Base-by-base conservation (phyloP, 1,140 invertebrate genomes). In the Idris sp. region DNA sequence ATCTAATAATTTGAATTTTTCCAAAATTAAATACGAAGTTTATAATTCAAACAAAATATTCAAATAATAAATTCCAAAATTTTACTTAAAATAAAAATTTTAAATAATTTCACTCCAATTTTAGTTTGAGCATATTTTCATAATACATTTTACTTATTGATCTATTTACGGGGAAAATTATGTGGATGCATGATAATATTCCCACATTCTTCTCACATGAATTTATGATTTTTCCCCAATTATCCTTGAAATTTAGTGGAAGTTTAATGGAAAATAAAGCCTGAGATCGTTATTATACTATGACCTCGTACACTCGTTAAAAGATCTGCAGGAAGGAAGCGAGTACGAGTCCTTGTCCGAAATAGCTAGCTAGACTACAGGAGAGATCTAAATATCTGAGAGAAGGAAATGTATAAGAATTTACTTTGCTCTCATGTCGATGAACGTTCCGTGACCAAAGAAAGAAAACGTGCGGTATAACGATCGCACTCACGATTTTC, bases 271-370 rank as follows among this genome's bases (percentile, higher is more conserved):
- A 38, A 30, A 35, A 49, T 19, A 62, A 62, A 67, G 35, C 54
- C 40, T 56, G n/a, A n/a, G n/a, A n/a, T n/a, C n/a, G n/a, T n/a
- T n/a, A 75, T 78, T 68, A 67, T 74, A 80, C 53, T 46, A 26
- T 46, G 74, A 31, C 79, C 74, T 81, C 76, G 79, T 26, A 18
- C 18, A 26, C 11, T 54, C 15, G 38, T 48, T 48, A 44, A 38
- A 43, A 15, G 33, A 19, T 30, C 54, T 59, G 35, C 31, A 59
- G 78, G 76, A 79, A 81, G 77, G 71, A 81, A 79, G 76, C 62
- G n/a, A 33, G 35, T 13, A 14, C 10, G 28, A 80, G 80, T 74
- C 80, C 81, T 84, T 83, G 81, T 46, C 71, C 59, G 65, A 79
- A 81, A 77, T 74, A 77, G 56, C 46, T 15, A 18, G 22, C 22